Base-by-base conservation (phyloP, 2,113 vertebrate genomes). In the Tor tambroides region DNA sequence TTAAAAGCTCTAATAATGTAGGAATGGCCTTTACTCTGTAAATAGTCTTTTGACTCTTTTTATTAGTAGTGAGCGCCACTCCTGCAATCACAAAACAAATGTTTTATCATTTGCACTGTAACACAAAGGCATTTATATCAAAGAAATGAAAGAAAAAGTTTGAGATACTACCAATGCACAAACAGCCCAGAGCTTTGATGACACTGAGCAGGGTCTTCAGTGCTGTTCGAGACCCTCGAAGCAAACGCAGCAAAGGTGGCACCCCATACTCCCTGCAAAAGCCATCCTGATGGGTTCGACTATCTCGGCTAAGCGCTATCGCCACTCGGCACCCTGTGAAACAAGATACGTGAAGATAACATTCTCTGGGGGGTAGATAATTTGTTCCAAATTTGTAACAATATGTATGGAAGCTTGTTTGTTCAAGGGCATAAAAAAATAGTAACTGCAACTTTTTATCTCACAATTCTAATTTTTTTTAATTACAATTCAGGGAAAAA, bases 181-280 rank as follows among this genome's bases (percentile, higher is more conserved):
- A 90, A 74, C 91, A 92, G 21, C 94, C 93, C 65, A 96, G 83
- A 5, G 95, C 94, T 74, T 86, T 88, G 85, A 96, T 91, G 87
- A 94, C 93, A 43, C 94, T 93, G 41, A 95, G 91, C 11, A 96
- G 93, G 0, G 95, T 96, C 69, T 93, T 92, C 77, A 94, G 91
- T 0, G 93, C 91, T 35, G 95, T 90, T 17, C 88, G 92, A 67
- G 80, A 85, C 7, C 91, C 93, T 54, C 92, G 91, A 19, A 96
- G 89, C 80, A 96, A 90, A 26, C 94, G 94, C 26, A 95, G 91
- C 86, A 96, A 41, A 0, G 94, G 95, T 4, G 92, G 90, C n/a
- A 96, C 95, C 32, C 93, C 94, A 41, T 95, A 94, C 11, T 93
- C 94, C 89, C 89, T 89, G 41, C 95, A 96, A 78, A 96, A 94